phyloP scores from a whole-genome alignment of 2,888 invertebrate species.

The Zaprionus lineosus region DNA sequence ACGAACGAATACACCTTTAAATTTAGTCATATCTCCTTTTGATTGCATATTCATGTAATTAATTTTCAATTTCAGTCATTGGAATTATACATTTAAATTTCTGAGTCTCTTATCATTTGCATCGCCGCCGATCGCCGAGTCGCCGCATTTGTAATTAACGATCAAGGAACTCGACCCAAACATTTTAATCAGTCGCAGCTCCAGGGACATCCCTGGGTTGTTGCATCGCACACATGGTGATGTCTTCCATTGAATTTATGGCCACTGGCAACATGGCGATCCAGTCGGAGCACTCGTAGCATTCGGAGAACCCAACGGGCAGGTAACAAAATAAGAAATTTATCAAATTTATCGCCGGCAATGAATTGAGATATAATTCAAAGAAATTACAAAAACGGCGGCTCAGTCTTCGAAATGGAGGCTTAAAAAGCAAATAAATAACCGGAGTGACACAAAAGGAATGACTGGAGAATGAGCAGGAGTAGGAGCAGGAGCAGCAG shows the following conservation, averaged over 20 bases:
- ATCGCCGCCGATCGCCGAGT: constrained; percentile 30
- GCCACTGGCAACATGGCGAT: constrained; percentile 41
- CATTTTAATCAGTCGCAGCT: constrained; percentile 65
- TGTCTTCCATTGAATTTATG: constrained; percentile 61
- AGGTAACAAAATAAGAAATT: constrained; percentile 73
- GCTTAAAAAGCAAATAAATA: constrained; percentile 69
- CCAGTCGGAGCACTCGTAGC: constrained; percentile 35
- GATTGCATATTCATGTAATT: constrained; percentile 49
- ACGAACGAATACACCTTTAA: constrained; percentile 44
- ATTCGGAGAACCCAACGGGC: constrained; percentile 56
- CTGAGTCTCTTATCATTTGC: constrained; percentile 33
- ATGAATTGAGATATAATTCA: constrained; percentile 79
- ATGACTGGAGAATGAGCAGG: no score
- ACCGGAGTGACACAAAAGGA: constrained; percentile 47
- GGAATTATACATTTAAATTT: constrained; percentile 65
- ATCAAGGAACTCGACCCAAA: constrained; percentile 63
- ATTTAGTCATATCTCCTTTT: constrained; percentile 8
- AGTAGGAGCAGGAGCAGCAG: no score
- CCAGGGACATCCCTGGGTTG: constrained; percentile 8
- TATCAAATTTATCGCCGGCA: constrained; percentile 70
- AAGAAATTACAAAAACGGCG: constrained; percentile 65
- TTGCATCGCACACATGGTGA: constrained; percentile 38
- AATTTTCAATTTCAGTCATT: constrained; percentile 51
- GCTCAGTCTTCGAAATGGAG: constrained; percentile 55
- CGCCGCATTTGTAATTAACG: constrained; percentile 59